Evolutionary conservation across 35 echinoderm and acorn worm genomes (phyloP).

Genomic region (Amphiura filiformis): DNA sequence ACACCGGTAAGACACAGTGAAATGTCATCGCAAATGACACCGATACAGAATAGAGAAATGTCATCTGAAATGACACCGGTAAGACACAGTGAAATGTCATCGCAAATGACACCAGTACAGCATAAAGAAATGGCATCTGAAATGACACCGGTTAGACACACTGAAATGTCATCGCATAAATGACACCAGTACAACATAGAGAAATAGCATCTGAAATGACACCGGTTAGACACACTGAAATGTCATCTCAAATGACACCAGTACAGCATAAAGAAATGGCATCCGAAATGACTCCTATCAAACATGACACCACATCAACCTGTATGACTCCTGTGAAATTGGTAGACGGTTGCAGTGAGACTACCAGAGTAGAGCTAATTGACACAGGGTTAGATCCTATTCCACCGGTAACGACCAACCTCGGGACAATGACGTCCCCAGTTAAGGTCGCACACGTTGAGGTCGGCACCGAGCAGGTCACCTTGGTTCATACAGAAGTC

Average conservation of each 20-base stretch:
- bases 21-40: constrained; percentile 3
- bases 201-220: not conserved
- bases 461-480: constrained; percentile 9
- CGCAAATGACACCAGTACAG: not conserved
- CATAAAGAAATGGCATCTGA: not conserved
- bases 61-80: constrained; percentile 12
- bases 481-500: constrained; percentile 18
- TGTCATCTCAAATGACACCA: not conserved
- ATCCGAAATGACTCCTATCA: not conserved
- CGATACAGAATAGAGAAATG: not conserved
- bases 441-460: constrained; percentile 11
- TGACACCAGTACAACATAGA: constrained; percentile 26
- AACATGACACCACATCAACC: not conserved
- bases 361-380: not conserved
- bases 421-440: constrained; percentile 30
- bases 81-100: not conserved
- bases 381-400: constrained; percentile 30
- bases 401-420: not conserved
- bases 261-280: no score
- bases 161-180: constrained; percentile 1
- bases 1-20: not conserved
- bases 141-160: not conserved
- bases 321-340: constrained; percentile 25
- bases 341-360: not conserved
- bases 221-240: not conserved